Conservation (phyloP, 2,797 vertebrate genomes). For the Loriculus beryllinus region DNA sequence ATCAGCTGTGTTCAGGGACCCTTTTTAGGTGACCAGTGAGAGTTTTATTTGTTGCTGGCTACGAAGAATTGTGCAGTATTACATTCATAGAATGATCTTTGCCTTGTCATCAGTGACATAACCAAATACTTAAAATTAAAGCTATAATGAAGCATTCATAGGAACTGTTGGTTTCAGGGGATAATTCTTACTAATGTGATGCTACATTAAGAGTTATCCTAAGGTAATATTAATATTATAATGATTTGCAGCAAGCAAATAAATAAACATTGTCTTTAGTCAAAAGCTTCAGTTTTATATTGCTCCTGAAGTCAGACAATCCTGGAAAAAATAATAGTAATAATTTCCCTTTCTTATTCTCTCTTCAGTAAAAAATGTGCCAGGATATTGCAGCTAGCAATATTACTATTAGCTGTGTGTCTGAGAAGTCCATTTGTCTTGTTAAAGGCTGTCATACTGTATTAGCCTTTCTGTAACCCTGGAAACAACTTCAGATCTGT, state of each 20-base stretch:
- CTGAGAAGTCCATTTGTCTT: slow-evolving; percentile 23
- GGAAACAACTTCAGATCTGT: slow-evolving; percentile 1
- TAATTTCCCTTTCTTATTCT: neutral
- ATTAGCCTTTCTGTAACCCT: slow-evolving; percentile 17
- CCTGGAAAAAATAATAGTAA: neutral
- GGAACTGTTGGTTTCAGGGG: neutral
- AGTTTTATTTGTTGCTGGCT: neutral
- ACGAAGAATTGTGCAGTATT: neutral
- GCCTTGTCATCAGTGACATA: neutral
- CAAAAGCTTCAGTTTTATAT: neutral
- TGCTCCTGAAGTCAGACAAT: neutral
- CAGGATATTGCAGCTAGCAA: neutral
- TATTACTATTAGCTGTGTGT: neutral
- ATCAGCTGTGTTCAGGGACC: neutral
- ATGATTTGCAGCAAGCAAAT: neutral
- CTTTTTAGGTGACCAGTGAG: neutral
- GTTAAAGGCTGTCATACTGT: neutral
- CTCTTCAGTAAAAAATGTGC: neutral
- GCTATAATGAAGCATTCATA: neutral
- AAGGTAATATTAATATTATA: neutral
- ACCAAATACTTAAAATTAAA: neutral
- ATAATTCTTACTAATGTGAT: neutral
- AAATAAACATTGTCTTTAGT: neutral
- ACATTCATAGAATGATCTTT: neutral
- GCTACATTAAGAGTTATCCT: neutral